phyloP scores from a whole-genome alignment of 2,888 invertebrate genomes.

The Melitaea athalia region DNA sequence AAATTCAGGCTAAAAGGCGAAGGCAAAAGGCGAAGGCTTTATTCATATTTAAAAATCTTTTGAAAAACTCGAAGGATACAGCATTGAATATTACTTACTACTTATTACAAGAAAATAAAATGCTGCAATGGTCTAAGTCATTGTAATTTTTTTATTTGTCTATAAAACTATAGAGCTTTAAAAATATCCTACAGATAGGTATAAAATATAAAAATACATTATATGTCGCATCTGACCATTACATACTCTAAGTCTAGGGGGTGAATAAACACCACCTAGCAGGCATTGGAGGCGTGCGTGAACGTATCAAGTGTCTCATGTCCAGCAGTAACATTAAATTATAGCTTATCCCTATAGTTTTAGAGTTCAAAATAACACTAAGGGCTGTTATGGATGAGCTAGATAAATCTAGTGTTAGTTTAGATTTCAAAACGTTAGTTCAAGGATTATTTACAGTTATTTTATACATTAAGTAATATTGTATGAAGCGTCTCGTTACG shows the following conservation, averaged over 20 bases:
- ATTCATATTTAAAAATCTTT: too few species aligned
- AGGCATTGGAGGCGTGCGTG: conserved; percentile 64
- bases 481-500: neutral
- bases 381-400: conserved; percentile 41
- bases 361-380: conserved; percentile 23
- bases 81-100: neutral
- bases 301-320: conserved; percentile 59
- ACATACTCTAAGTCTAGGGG: conserved; percentile 47
- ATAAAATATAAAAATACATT: neutral
- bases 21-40: too few species aligned
- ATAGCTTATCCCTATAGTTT: conserved; percentile 4
- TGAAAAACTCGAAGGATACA: too few species aligned
- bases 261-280: conserved; percentile 69
- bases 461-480: conserved; percentile 19
- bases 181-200: neutral
- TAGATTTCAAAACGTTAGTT: conserved; percentile 55
- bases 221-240: conserved; percentile 16
- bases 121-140: too few species aligned
- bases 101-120: too few species aligned
- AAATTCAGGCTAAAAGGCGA: too few species aligned
- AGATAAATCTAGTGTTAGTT: conserved; percentile 60
- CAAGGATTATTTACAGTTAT: conserved; percentile 49
- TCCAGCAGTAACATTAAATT: conserved; percentile 24
- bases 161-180: too few species aligned
- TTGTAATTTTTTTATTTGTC: too few species aligned